A percentile compares a stretch with the other conserved stretches of the same genome.
Conservation (phyloP, 2,888 invertebrate species). For the Eristalis arbustorum region DNA sequence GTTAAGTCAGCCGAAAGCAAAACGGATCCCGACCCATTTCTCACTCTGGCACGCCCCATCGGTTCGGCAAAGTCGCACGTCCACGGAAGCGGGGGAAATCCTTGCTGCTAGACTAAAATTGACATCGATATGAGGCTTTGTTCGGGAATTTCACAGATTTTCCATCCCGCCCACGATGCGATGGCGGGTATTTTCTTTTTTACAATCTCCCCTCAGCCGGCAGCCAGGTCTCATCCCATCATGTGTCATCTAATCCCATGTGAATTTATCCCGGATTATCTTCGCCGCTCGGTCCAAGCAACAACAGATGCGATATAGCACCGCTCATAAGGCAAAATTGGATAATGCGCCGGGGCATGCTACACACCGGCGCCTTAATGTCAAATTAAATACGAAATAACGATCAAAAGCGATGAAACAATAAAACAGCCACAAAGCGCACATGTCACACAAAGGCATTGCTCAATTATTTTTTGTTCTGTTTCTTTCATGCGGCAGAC, state of each 20-base stretch:
- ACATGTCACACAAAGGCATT: constrained; percentile 52
- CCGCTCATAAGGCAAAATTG: constrained; percentile 60
- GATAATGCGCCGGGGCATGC: constrained; percentile 33
- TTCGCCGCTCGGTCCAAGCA: neutral
- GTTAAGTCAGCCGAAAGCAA: constrained; percentile 17
- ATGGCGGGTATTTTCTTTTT: neutral
- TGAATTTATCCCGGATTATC: constrained; percentile 60
- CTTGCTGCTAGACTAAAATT: constrained; percentile 12
- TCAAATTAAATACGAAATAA: constrained; percentile 65
- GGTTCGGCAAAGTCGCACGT: neutral
- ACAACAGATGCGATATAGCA: constrained; percentile 47
- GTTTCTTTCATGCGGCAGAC: neutral
- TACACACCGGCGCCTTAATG: constrained; percentile 41
- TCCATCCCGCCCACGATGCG: neutral
- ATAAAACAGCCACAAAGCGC: constrained; percentile 61
- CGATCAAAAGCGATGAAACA: constrained; percentile 61
- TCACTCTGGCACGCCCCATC: neutral
- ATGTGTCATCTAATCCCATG: constrained; percentile 41
- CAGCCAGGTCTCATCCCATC: neutral
- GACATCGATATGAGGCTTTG: constrained; percentile 28
- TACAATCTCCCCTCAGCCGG: neutral
- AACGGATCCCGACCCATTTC: neutral
- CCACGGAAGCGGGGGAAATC: neutral
- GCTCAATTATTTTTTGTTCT: constrained; percentile 45
- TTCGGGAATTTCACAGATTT: constrained; percentile 23